Conservation (phyloP, 2,888 invertebrate genomes). For the Lasioglossum calceatum region DNA sequence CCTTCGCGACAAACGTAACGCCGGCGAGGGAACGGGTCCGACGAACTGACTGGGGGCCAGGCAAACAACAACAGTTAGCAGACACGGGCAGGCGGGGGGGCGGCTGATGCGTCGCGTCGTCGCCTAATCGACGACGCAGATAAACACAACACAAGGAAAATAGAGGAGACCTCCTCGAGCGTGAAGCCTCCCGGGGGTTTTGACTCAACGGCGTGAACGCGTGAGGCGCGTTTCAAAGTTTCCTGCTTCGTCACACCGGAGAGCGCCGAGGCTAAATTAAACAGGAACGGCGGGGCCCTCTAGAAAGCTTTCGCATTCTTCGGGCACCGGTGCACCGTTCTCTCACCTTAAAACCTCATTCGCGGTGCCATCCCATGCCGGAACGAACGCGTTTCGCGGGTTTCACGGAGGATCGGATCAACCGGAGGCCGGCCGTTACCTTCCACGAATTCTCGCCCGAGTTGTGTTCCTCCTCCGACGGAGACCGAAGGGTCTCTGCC, state of each 20-base stretch:
- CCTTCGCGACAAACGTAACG: not conserved
- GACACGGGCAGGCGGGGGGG: not conserved
- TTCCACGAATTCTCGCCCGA: conserved; percentile 45
- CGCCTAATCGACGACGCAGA: not conserved
- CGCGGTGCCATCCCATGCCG: conserved; percentile 41
- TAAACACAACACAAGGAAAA: not conserved
- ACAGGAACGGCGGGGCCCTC: conserved; percentile 21
- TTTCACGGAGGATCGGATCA: conserved; percentile 48
- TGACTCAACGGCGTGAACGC: conserved; percentile 6
- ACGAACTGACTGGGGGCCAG: not conserved
- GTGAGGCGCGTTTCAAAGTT: conserved; percentile 22
- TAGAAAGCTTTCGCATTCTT: conserved; percentile 59
- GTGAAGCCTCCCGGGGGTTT: not conserved
- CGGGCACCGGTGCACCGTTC: conserved; percentile 51
- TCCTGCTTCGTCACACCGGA: conserved; percentile 23
- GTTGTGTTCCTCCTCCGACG: conserved; percentile 13
- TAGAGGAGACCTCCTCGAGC: not conserved
- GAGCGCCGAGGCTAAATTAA: conserved; percentile 32
- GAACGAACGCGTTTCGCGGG: conserved; percentile 54
- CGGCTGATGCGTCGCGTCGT: not conserved
- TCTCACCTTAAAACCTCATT: conserved; percentile 61
- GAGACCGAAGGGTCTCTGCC: conserved; percentile 15
- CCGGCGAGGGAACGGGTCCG: not conserved
- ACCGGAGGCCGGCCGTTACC: conserved; percentile 40
- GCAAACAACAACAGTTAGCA: conserved; percentile 2